Conservation (phyloP, 2,113 vertebrate genomes). For the Heterotis niloticus region DNA sequence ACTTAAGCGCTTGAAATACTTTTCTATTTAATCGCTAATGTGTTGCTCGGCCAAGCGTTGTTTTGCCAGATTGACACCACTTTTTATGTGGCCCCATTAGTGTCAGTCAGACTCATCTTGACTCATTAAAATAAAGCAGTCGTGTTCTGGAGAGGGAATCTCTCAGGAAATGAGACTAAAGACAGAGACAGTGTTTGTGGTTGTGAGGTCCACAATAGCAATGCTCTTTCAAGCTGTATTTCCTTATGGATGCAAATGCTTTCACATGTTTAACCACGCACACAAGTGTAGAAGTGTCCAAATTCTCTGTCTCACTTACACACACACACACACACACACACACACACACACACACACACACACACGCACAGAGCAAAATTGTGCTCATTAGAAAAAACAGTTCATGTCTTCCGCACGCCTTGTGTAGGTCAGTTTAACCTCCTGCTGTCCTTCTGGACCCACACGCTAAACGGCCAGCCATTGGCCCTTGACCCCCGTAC, state of each 20-base stretch:
- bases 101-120: constrained; percentile 60
- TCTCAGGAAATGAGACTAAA: constrained; percentile 35
- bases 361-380: neutral
- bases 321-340: no score
- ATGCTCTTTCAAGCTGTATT: neutral
- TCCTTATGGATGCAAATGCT: neutral
- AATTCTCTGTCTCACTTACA: constrained; percentile 1
- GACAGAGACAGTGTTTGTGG: neutral
- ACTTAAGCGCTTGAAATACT: constrained; percentile 49
- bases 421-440: neutral
- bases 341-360: no score
- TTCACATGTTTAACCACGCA: neutral
- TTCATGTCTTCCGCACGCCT: constrained; percentile 28
- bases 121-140: constrained; percentile 67
- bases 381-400: constrained; percentile 25
- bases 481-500: neutral
- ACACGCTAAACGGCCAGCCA: neutral
- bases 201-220: neutral
- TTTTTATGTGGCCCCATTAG: constrained; percentile 62
- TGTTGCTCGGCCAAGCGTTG: constrained; percentile 59
- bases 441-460: neutral
- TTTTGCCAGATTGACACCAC: constrained; percentile 60
- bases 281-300: constrained; percentile 21
- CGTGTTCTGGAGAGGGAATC: constrained; percentile 52
- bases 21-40: constrained; percentile 61